Evolutionary conservation across 2,797 vertebrate genomes (phyloP).

Genomic region (Crenuchus spilurus): DNA sequence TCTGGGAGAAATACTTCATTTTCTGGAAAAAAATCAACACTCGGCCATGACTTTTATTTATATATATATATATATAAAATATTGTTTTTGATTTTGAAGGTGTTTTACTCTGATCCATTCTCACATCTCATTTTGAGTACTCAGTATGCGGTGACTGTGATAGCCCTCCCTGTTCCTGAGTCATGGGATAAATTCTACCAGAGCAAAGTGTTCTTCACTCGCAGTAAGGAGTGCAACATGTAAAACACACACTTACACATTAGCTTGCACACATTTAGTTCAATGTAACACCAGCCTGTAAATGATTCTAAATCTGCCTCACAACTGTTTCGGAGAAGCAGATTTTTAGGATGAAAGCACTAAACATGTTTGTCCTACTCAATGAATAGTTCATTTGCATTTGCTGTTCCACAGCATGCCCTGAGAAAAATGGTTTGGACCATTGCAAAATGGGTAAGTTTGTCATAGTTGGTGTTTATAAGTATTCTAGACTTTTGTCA

Average conservation of each 20-base stretch:
- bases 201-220: slow-evolving; percentile 71
- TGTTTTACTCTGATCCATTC: slow-evolving; percentile 78
- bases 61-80: no score
- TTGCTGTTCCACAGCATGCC: slow-evolving; percentile 71
- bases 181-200: slow-evolving; percentile 71
- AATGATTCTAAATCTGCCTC: background rate
- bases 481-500: background rate
- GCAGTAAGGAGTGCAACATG: slow-evolving; percentile 62
- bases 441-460: slow-evolving; percentile 73
- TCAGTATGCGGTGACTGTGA: slow-evolving; percentile 75
- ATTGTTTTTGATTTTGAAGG: slow-evolving; percentile 58
- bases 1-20: no score
- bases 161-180: slow-evolving; percentile 80
- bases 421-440: slow-evolving; percentile 76
- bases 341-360: no score
- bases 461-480: background rate
- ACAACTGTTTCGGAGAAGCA: no score
- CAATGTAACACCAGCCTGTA: background rate
- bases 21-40: no score
- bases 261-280: background rate
- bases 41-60: no score
- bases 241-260: background rate
- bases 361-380: background rate
- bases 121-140: slow-evolving; percentile 67
- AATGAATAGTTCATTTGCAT: background rate